Evolutionary conservation across 30 jellyfish, hydroid and myxozoan genomes (phyloP).

Genomic region (Mastigias papua): DNA sequence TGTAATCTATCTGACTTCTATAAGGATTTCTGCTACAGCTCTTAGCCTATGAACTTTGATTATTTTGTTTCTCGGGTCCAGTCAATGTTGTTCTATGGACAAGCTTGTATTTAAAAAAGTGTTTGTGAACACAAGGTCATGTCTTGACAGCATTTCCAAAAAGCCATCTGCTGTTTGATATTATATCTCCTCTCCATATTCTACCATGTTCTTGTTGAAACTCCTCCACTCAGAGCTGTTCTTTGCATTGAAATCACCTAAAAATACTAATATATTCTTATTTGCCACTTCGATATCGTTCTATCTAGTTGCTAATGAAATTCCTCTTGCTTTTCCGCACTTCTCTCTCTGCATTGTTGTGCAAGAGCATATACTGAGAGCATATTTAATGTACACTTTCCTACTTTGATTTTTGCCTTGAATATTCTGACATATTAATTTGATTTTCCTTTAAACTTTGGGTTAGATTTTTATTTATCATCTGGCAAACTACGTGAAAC

Average conservation of each 20-base stretch:
- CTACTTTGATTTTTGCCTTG: too few species aligned
- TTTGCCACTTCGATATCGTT: constrained; percentile 40
- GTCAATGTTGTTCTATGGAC: constrained; percentile 70
- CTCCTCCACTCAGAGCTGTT: neutral
- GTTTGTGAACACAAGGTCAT: constrained; percentile 59
- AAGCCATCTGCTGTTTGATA: constrained; percentile 47
- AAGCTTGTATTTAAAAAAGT: constrained; percentile 51
- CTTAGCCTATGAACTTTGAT: neutral
- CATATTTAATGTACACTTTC: too few species aligned
- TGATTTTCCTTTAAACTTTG: too few species aligned
- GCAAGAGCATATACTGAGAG: too few species aligned
- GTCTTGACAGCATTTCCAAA: constrained; percentile 37
- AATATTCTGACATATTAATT: too few species aligned
- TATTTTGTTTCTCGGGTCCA: constrained; percentile 54
- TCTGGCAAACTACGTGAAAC: too few species aligned
- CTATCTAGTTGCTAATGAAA: too few species aligned
- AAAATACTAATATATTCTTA: constrained; percentile 37
- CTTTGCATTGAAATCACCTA: constrained; percentile 59
- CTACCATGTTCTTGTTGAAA: neutral
- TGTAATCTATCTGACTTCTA: constrained; percentile 43
- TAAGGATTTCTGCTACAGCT: constrained; percentile 34
- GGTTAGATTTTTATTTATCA: too few species aligned
- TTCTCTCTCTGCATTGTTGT: too few species aligned
- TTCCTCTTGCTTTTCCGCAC: too few species aligned
- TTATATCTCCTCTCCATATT: constrained; percentile 50